Conservation (phyloP, 2,113 vertebrate species). For the Xenopus borealis region DNA sequence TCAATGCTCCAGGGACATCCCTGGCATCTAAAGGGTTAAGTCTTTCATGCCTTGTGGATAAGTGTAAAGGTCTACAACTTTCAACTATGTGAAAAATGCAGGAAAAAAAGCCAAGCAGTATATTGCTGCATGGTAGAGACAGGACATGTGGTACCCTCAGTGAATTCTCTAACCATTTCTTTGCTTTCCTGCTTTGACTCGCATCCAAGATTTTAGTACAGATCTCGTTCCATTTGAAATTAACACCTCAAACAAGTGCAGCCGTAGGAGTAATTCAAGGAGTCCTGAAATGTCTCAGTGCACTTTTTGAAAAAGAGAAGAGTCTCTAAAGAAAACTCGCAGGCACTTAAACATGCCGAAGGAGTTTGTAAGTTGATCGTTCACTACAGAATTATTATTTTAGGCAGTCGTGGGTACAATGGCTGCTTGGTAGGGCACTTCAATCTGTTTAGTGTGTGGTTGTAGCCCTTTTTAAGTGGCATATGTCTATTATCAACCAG, state of each 20-base stretch:
- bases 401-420: conserved; percentile 36
- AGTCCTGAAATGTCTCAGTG: conserved; percentile 43
- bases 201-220: conserved; percentile 37
- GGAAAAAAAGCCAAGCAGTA: conserved; percentile 9
- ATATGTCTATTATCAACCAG: conserved; percentile 10
- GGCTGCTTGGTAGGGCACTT: conserved; percentile 20
- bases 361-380: conserved; percentile 40
- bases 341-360: conserved; percentile 36
- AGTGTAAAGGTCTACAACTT: conserved; percentile 10
- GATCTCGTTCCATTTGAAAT: conserved; percentile 47
- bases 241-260: conserved; percentile 47
- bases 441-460: conserved; percentile 12
- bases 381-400: conserved; percentile 41
- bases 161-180: conserved; percentile 41
- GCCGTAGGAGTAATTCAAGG: conserved; percentile 44
- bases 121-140: conserved; percentile 30
- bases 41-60: conserved; percentile 3
- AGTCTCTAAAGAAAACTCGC: conserved; percentile 40
- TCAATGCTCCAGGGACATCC: not conserved
- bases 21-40: not conserved
- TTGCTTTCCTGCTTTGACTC: conserved; percentile 41
- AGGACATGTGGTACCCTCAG: conserved; percentile 31
- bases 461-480: conserved; percentile 29
- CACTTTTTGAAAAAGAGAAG: conserved; percentile 44
- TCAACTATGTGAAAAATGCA: conserved; percentile 21